phyloP scores from a whole-genome alignment of 2,797 vertebrate genomes.

The Pogonophryne albipinna region DNA sequence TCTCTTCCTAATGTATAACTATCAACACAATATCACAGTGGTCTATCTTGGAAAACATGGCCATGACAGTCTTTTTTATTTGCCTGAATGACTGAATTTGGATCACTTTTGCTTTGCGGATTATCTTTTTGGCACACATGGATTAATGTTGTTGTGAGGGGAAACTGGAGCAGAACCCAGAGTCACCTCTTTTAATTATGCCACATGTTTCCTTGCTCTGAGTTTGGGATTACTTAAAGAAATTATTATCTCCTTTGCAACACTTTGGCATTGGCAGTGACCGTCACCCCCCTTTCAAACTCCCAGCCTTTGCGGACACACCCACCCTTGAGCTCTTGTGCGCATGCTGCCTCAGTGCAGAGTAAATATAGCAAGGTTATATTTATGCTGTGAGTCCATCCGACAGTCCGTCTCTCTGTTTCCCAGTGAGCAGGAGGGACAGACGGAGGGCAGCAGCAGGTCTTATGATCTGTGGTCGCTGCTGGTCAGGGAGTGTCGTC shows the following conservation, averaged over 20 bases:
- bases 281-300: conserved; percentile 1
- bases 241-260: conserved; percentile 11
- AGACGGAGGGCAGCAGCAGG: conserved; percentile 53
- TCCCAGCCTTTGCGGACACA: conserved; percentile 44
- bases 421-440: conserved; percentile 60
- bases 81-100: background rate
- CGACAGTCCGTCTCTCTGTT: conserved; percentile 71
- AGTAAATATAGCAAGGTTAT: conserved; percentile 82
- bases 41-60: background rate
- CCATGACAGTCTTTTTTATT: too few relatives aligned
- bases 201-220: background rate
- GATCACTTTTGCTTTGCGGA: conserved; percentile 20
- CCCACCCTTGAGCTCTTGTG: conserved; percentile 60
- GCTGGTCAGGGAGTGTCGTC: conserved; percentile 58
- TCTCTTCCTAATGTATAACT: background rate
- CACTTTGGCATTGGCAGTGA: conserved; percentile 12
- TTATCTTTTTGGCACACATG: conserved; percentile 40
- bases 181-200: background rate
- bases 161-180: conserved; percentile 16
- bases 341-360: conserved; percentile 64
- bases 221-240: background rate
- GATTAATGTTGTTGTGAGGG: conserved; percentile 20
- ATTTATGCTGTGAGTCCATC: conserved; percentile 77
- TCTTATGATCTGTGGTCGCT: conserved; percentile 67
- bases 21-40: background rate